Percentiles rank a stretch among this genome's conserved stretches.
Conservation (phyloP, 2,113 vertebrate species). For the Dendrocopos noguchii region DNA sequence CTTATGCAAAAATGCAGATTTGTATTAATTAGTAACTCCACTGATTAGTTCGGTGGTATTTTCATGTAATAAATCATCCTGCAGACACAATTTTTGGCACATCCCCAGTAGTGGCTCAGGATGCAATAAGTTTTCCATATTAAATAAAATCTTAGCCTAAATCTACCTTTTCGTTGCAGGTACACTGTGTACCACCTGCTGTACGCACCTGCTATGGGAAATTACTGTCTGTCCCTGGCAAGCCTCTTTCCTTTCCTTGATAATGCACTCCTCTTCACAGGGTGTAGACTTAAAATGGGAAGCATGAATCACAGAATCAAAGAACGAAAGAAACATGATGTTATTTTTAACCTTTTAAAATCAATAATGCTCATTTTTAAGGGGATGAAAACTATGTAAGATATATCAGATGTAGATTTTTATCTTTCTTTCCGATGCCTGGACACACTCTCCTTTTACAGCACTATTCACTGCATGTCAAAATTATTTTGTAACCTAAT, state of each 20-base stretch:
- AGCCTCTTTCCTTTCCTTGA: constrained; percentile 65
- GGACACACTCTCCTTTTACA: background rate
- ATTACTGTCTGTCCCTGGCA: constrained; percentile 78
- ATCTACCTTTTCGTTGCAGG: constrained; percentile 81
- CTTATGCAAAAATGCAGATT: constrained; percentile 96
- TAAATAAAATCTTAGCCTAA: constrained; percentile 83
- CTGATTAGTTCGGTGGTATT: constrained; percentile 91
- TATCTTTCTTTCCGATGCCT: background rate
- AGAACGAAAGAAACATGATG: constrained; percentile 2
- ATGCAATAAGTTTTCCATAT: constrained; percentile 82
- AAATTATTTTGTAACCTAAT: background rate
- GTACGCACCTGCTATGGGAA: constrained; percentile 79
- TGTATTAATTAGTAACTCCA: constrained; percentile 93
- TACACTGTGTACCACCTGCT: constrained; percentile 83
- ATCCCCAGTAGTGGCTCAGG: constrained; percentile 79
- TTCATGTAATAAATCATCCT: constrained; percentile 89
- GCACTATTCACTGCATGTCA: background rate
- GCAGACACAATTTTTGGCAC: constrained; percentile 86
- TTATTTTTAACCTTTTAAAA: constrained; percentile 43
- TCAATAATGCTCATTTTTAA: background rate
- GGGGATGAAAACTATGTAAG: background rate
- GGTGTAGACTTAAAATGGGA: constrained; percentile 55
- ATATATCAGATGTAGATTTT: background rate
- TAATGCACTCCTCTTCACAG: constrained; percentile 46
- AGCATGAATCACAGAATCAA: constrained; percentile 36